A percentile compares a stretch with the other conserved stretches of the same genome.
These are phyloP conservation scores for Myzus persicae DNA, from an alignment of 1,140 invertebrate genomes.

Conservation along the genomic window DNA sequence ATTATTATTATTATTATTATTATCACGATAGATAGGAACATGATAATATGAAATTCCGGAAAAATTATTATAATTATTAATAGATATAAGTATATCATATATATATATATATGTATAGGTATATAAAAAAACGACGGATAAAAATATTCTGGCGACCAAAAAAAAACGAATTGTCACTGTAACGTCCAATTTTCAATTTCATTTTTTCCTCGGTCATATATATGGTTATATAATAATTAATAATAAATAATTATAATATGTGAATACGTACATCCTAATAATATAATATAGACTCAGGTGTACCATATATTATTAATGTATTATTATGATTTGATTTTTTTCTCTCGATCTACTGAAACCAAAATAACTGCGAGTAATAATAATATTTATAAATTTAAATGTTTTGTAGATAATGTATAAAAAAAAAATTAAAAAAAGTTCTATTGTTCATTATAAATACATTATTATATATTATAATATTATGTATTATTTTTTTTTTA, in stretches of 20 bases:
- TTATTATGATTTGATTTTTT: background rate
- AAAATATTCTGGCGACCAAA: conserved; percentile 15
- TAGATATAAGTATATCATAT: background rate
- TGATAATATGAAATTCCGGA: background rate
- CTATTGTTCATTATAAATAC: conserved; percentile 22
- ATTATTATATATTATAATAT: background rate
- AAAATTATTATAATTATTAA: background rate
- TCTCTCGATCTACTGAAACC: background rate
- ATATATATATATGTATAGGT: background rate
- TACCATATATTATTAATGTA: background rate
- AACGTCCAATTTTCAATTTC: background rate
- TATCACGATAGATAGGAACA: background rate
- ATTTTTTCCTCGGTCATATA: background rate
- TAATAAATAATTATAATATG: conserved; percentile 16
- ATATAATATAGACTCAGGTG: background rate
- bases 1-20: background rate
- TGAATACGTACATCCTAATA: background rate
- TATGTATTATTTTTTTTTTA: background rate
- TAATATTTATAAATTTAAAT: conserved; percentile 30
- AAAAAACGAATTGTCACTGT: conserved; percentile 1
- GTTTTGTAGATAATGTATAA: conserved; percentile 32
- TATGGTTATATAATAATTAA: background rate
- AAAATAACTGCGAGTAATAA: conserved; percentile 32
- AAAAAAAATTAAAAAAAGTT: background rate
- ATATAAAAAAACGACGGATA: conserved; percentile 7